Percentiles rank a stretch among this genome's conserved stretches.
These are phyloP conservation scores for Paratrypauchen microcephalus DNA, from an alignment of 2,797 vertebrate species.

Conservation along the genomic window DNA sequence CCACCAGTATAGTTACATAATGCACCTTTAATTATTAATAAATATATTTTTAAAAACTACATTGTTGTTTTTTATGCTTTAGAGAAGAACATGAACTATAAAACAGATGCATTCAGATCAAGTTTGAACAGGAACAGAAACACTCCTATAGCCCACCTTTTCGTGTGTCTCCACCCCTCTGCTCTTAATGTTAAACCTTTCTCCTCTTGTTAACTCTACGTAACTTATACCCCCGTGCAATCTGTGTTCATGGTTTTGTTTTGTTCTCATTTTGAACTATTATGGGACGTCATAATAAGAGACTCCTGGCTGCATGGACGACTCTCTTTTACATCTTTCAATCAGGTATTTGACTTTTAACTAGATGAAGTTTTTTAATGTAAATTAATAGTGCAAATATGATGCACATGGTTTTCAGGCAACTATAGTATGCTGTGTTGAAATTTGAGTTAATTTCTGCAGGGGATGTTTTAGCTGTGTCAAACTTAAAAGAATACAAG, in stretches of 20 bases:
- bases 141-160: not conserved
- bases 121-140: not conserved
- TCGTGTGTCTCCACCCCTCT: conserved; percentile 13
- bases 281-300: conserved; percentile 30
- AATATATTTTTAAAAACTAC: not conserved
- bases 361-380: too few relatives aligned
- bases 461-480: not conserved
- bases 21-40: not conserved
- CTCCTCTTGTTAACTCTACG: conserved; percentile 8
- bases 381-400: too few relatives aligned
- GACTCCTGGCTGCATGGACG: conserved; percentile 34
- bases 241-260: conserved; percentile 3
- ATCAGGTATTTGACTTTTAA: conserved; percentile 49
- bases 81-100: not conserved
- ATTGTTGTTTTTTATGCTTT: not conserved
- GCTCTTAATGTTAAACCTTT: conserved; percentile 17
- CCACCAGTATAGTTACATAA: not conserved
- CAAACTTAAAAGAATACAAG: too few relatives aligned
- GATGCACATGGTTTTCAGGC: not conserved
- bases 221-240: not conserved
- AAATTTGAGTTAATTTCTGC: not conserved
- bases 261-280: conserved; percentile 5
- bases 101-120: not conserved
- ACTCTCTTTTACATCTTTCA: conserved; percentile 36
- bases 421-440: not conserved